A percentile compares a stretch with the other conserved stretches of the same genome.
Evolutionary conservation across 2,113 vertebrate species (phyloP).

Genomic region (Zapornia atra): DNA sequence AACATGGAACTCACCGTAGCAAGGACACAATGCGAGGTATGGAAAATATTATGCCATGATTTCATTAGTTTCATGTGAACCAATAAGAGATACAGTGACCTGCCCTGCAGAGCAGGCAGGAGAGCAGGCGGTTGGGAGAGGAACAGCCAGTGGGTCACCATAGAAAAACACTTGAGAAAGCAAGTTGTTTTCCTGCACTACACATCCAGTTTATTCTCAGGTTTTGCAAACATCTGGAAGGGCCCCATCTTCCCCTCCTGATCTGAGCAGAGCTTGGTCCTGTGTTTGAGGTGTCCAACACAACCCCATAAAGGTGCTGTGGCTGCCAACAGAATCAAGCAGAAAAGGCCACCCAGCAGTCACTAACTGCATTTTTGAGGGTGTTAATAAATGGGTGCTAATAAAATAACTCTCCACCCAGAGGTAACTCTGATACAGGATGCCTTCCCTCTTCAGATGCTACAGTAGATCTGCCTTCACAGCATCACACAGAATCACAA

Average conservation of each 20-base stretch:
- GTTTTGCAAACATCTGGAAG: neutral
- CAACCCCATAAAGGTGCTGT: neutral
- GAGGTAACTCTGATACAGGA: fast-evolving
- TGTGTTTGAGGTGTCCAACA: neutral
- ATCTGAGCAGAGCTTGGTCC: neutral
- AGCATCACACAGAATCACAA: too few species aligned
- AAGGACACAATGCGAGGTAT: conserved; percentile 17
- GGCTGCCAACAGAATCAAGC: neutral
- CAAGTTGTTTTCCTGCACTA: neutral
- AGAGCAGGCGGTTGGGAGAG: neutral
- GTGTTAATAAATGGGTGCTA: neutral
- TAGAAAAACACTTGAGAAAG: neutral
- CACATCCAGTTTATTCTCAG: fast-evolving
- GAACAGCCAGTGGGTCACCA: neutral
- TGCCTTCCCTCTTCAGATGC: neutral
- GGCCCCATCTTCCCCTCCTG: neutral
- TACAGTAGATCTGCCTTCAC: neutral
- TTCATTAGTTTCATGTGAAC: conserved; percentile 1
- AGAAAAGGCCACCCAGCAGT: neutral
- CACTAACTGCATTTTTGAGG: neutral
- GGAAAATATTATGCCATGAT: conserved; percentile 31
- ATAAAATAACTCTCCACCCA: neutral
- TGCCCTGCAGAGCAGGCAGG: neutral
- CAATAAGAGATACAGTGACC: neutral
- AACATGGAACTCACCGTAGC: neutral